phyloP scores from a whole-genome alignment of 2,113 vertebrate species.

The Dicaeum eximium region DNA sequence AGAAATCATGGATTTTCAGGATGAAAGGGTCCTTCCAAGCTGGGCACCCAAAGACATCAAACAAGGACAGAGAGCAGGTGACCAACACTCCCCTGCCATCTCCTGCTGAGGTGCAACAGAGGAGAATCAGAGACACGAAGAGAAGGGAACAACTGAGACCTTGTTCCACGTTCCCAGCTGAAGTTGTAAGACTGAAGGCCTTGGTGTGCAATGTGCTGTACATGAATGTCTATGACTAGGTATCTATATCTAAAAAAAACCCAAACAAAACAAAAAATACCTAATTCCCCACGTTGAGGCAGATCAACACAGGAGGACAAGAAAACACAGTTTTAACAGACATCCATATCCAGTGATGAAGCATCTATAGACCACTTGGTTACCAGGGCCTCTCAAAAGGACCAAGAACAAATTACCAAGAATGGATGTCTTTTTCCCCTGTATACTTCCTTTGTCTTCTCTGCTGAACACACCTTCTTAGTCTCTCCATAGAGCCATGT shows the following conservation, averaged over 20 bases:
- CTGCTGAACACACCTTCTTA: neutral
- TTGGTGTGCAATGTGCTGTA: neutral
- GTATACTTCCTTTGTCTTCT: neutral
- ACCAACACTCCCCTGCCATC: neutral
- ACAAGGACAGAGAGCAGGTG: neutral
- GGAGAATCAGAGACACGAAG: neutral
- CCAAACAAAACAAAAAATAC: neutral
- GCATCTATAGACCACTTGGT: neutral
- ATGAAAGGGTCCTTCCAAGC: neutral
- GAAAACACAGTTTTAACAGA: neutral
- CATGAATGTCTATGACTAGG: neutral
- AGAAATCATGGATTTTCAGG: neutral
- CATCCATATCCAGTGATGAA: neutral
- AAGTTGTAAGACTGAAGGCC: neutral
- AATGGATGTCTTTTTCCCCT: neutral
- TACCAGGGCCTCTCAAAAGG: neutral
- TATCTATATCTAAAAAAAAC: neutral
- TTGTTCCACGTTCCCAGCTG: neutral
- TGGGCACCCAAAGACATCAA: neutral
- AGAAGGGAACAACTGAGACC: neutral
- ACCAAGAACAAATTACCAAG: neutral
- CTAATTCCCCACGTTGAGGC: neutral
- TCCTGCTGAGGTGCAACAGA: neutral
- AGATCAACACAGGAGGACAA: neutral
- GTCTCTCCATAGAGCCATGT: accelerated